Evolutionary conservation across 2,797 vertebrate genomes (phyloP).

Genomic region (Arrhamphus sclerolepis): DNA sequence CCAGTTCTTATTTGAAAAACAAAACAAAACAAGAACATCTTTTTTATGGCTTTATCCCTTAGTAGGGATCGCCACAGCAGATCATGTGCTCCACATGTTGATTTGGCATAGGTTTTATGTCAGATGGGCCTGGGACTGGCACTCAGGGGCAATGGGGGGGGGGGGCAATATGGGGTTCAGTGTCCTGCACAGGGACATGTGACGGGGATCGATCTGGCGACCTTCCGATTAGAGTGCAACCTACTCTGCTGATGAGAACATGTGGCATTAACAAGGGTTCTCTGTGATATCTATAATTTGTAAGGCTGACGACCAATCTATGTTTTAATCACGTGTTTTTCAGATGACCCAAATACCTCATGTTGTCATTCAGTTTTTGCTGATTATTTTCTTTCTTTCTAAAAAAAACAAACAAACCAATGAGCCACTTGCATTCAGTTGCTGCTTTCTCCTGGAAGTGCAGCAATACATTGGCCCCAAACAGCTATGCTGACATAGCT

Average conservation of each 20-base stretch:
- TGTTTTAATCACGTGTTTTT: background rate
- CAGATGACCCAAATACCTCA: conserved; percentile 17
- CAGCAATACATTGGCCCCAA: conserved; percentile 39
- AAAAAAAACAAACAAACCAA: conserved; percentile 35
- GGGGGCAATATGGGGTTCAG: no score
- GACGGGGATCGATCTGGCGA: no score
- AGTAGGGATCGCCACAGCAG: no score
- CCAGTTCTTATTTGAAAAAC: background rate
- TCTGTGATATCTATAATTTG: background rate
- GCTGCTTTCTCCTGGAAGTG: conserved; percentile 19
- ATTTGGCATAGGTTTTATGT: background rate
- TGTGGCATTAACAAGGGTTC: background rate
- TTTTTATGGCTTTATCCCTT: no score
- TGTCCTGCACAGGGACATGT: no score
- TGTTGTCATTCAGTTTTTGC: conserved; percentile 10
- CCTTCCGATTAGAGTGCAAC: no score
- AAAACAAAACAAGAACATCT: background rate
- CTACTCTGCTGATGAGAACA: background rate
- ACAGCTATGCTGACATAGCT: conserved; percentile 62
- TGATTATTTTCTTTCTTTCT: conserved; percentile 1
- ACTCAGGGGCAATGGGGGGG: no score
- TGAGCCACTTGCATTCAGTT: conserved; percentile 4
- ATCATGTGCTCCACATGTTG: no score
- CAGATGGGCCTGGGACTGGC: background rate
- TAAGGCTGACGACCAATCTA: background rate